A percentile compares a stretch with the other conserved stretches of the same genome.
phyloP scores from a whole-genome alignment of 2,113 vertebrate genomes.

The Dipodomys merriami region DNA sequence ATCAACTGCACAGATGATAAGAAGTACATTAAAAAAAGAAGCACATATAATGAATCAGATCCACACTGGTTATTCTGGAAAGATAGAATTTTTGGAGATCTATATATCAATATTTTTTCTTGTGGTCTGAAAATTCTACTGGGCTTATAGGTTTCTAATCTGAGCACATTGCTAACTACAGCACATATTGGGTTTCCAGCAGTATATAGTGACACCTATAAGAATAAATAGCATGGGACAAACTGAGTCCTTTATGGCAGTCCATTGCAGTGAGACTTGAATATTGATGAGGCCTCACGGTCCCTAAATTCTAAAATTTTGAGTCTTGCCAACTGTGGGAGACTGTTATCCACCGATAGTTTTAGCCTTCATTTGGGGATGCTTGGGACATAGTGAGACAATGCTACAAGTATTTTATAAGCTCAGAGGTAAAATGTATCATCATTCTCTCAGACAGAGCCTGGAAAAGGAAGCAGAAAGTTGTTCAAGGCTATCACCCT shows the following conservation, averaged over 20 bases:
- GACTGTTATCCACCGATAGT: neutral
- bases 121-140: constrained; percentile 3
- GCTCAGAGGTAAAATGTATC: neutral
- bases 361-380: neutral
- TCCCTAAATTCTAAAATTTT: neutral
- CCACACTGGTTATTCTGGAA: neutral
- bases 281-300: neutral
- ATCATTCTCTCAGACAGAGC: neutral
- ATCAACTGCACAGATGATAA: neutral
- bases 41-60: neutral
- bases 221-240: neutral
- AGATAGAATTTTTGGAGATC: neutral
- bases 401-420: neutral
- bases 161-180: neutral
- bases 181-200: neutral
- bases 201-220: neutral
- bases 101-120: neutral
- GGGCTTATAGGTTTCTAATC: neutral
- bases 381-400: neutral
- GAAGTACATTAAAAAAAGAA: neutral
- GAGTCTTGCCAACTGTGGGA: neutral
- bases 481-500: neutral
- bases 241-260: neutral
- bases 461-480: neutral
- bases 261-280: neutral